These are phyloP conservation scores for Ectropis crepuscularia DNA, from an alignment of 2,888 invertebrate species.

Conservation along the genomic window DNA sequence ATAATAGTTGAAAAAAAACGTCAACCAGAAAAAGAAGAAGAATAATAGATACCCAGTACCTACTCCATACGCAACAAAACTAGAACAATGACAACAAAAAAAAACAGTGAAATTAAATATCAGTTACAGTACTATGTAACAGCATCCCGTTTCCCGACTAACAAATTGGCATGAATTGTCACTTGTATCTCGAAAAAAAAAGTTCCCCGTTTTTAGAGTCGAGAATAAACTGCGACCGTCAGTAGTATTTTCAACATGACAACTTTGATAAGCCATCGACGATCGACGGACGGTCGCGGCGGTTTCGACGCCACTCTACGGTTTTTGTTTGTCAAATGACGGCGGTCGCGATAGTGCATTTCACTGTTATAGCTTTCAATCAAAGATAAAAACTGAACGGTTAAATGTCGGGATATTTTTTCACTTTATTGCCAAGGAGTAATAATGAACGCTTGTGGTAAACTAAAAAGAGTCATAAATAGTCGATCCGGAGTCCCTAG, in stretches of 20 bases:
- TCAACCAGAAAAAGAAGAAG: too few relatives aligned
- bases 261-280: slow-evolving; percentile 47
- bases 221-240: slow-evolving; percentile 61
- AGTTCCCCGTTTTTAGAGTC: slow-evolving; percentile 53
- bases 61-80: not conserved
- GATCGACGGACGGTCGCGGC: slow-evolving; percentile 24
- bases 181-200: slow-evolving; percentile 57
- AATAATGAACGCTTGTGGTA: too few relatives aligned
- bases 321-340: slow-evolving; percentile 21
- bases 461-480: too few relatives aligned
- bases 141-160: slow-evolving; percentile 30
- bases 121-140: slow-evolving; percentile 50
- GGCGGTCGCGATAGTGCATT: slow-evolving; percentile 28
- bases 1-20: too few relatives aligned
- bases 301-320: slow-evolving; percentile 37
- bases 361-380: slow-evolving; percentile 32
- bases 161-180: slow-evolving; percentile 67
- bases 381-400: slow-evolving; percentile 10
- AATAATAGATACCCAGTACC: too few relatives aligned
- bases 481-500: too few relatives aligned
- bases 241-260: slow-evolving; percentile 63
- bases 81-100: not conserved
- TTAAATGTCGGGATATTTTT: slow-evolving; percentile 2
- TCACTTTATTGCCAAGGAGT: not conserved
- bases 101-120: not conserved